These are phyloP conservation scores for Falco biarmicus DNA, from an alignment of 2,797 vertebrate species.

Conservation along the genomic window DNA sequence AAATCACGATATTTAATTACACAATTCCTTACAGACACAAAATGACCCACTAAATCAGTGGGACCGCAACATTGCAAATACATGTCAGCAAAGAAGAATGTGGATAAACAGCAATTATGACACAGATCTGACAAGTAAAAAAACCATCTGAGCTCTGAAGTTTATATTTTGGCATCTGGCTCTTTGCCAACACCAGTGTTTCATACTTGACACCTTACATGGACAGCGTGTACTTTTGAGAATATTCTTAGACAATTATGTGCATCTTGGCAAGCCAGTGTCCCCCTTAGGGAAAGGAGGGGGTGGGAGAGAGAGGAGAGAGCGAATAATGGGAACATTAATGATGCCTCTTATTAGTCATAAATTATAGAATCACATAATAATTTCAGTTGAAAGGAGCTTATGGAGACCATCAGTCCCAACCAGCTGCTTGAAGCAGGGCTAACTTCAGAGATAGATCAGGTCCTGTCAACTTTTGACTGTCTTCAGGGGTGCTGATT, in stretches of 20 bases:
- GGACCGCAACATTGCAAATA: not conserved
- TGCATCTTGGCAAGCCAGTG: not conserved
- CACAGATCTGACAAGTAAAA: conserved; percentile 54
- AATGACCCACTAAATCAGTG: conserved; percentile 3
- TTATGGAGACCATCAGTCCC: not conserved
- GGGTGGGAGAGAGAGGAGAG: not conserved
- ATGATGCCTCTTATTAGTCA: conserved; percentile 46
- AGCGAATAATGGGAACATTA: conserved; percentile 37
- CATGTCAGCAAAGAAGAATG: conserved; percentile 64
- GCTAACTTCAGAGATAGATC: not conserved
- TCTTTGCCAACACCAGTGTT: not conserved
- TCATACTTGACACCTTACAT: conserved; percentile 57
- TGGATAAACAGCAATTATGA: conserved; percentile 64
- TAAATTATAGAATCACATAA: conserved; percentile 43
- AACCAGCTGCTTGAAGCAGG: not conserved
- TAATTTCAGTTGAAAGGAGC: not conserved
- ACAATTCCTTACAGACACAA: conserved; percentile 27
- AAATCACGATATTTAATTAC: conserved; percentile 37
- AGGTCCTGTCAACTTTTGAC: not conserved
- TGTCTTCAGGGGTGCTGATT: not conserved
- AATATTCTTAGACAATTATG: conserved; percentile 41
- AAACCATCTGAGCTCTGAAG: conserved; percentile 34
- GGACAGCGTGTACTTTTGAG: conserved; percentile 31
- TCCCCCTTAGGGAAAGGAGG: conserved; percentile 40
- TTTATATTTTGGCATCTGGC: conserved; percentile 55